These are phyloP conservation scores for Orientallactaga sibirica DNA, from an alignment of 2,797 vertebrate genomes.

Conservation along the genomic window DNA sequence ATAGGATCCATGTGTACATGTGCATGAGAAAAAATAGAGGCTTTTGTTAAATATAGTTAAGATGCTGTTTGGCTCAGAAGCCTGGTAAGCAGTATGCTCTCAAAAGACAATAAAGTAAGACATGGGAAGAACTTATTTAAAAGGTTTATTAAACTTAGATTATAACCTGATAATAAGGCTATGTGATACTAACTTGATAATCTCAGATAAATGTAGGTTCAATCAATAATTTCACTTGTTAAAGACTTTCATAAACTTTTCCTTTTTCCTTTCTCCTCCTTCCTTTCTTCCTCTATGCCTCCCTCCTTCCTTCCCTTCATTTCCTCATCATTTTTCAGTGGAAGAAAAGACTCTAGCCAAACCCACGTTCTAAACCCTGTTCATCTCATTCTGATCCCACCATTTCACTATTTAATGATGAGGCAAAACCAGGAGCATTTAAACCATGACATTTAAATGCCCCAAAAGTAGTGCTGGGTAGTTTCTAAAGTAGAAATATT, in stretches of 20 bases:
- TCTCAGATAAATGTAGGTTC: constrained; percentile 2
- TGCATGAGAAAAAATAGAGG: not conserved
- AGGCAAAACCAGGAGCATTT: constrained; percentile 58
- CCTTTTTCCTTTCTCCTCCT: no score
- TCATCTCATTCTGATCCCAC: constrained; percentile 64
- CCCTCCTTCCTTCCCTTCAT: no score
- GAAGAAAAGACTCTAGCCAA: constrained; percentile 32
- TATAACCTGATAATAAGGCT: no score
- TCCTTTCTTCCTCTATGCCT: not conserved
- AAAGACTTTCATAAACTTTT: constrained; percentile 1
- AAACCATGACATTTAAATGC: constrained; percentile 53
- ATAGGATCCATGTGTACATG: not conserved
- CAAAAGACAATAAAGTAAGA: constrained; percentile 20
- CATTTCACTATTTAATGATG: constrained; percentile 66
- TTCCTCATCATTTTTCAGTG: not conserved
- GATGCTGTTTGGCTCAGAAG: not conserved
- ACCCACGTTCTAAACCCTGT: constrained; percentile 43
- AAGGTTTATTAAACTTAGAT: not conserved
- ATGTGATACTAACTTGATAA: not conserved
- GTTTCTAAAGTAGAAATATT: not conserved
- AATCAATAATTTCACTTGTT: not conserved
- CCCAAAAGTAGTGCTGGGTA: constrained; percentile 27
- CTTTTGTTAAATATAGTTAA: not conserved
- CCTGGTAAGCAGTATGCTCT: not conserved
- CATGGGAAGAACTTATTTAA: not conserved